Base-by-base conservation (phyloP, 2,113 vertebrate species). In the Hypocryptadius cinnamomeus region DNA sequence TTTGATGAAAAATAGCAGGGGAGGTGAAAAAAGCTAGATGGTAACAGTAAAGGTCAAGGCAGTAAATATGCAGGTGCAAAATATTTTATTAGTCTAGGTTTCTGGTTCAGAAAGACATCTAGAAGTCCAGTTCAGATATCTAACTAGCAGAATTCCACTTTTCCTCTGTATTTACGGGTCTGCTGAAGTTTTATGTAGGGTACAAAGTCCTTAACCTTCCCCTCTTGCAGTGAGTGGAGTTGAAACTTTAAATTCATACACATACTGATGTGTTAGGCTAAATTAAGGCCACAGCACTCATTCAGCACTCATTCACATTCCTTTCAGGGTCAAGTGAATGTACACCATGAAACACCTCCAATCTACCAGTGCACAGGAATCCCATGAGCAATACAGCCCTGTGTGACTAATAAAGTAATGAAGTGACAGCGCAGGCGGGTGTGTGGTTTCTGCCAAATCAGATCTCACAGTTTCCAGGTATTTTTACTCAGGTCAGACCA, bases 361-460 rank as follows among this genome's bases (percentile, higher is more conserved):
- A 5, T 4, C 16, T 47, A 16, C 24, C 13, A 9, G 4, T 4
- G 4, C 37, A 18, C 9, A n/a, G 17, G 17, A 40, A 53, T 68
- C 13, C 30, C 2, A 0, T 30, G 37, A 92, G 50, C 48, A 48
- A 72, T 57, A 20, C 30, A 33, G 44, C 15, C 50, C 35, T 10
- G 15, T 21, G 59, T 89, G 80, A 92, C 45, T 90, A 81, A 90
- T 27, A 33, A 68, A 81, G 61, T n/a, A 54, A 35, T 10, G 12
- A 65, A 69, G 24, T 0, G 4, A 13, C 24, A 65, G 37, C 0
- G 3, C 48, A 54, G 37, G 68, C 0, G 0, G 70, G 51, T 0
- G 1, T 0, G 1, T 25, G 45, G 51, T 82, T 64, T 56, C 28
- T 19, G 76, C 65, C 61, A 40, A 48, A 45, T 9, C 74, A 76